A percentile compares a stretch with the other conserved stretches of the same genome.
phyloP scores from a whole-genome alignment of 1,140 invertebrate genomes.

The Drosophila tristis region DNA sequence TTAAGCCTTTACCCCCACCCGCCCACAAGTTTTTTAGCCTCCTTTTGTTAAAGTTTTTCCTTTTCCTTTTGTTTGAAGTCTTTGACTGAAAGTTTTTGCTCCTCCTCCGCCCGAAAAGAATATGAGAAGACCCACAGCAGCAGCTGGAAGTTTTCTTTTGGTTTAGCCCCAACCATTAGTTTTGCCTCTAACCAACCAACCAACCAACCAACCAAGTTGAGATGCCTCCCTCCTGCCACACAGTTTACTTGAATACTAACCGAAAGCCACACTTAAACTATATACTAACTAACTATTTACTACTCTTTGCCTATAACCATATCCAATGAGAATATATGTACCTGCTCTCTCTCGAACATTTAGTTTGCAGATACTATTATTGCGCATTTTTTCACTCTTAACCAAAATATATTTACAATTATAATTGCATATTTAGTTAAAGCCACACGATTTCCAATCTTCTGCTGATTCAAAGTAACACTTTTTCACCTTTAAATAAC shows the following conservation, averaged over 20 bases:
- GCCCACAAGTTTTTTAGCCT: constrained; percentile 3
- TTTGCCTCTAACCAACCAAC: constrained; percentile 35
- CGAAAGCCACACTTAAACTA: constrained; percentile 30
- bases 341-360: constrained; percentile 40
- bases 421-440: constrained; percentile 41
- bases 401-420: constrained; percentile 37
- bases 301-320: constrained; percentile 38
- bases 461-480: constrained; percentile 57
- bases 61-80: constrained; percentile 42
- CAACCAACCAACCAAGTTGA: constrained; percentile 34
- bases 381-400: constrained; percentile 48
- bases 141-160: constrained; percentile 20
- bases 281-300: constrained; percentile 42
- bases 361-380: constrained; percentile 46
- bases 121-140: constrained; percentile 3
- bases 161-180: constrained; percentile 40
- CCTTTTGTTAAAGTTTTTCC: constrained; percentile 42
- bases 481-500: constrained; percentile 46
- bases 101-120: constrained; percentile 4
- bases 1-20: constrained; percentile 10
- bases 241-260: constrained; percentile 38
- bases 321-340: constrained; percentile 5
- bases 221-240: constrained; percentile 35
- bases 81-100: constrained; percentile 15
- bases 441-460: constrained; percentile 46